These are phyloP conservation scores for Pao palembangensis DNA, from an alignment of 2,113 vertebrate species.

Conservation along the genomic window DNA sequence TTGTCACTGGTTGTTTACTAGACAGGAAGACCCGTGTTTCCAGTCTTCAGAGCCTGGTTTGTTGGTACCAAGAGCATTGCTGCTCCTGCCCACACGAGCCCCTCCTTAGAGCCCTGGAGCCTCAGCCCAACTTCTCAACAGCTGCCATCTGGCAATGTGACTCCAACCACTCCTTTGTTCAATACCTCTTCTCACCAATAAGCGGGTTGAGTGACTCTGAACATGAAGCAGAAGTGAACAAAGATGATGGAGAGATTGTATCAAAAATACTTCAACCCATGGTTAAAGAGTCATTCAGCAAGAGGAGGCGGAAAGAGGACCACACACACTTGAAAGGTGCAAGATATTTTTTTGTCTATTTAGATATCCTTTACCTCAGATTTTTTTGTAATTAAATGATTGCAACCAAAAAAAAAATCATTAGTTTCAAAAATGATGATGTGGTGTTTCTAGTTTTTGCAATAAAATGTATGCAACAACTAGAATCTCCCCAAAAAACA, in stretches of 20 bases:
- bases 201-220: slow-evolving; percentile 78
- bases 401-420: too few relatives aligned
- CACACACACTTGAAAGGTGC: slow-evolving; percentile 51
- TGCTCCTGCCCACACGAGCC: slow-evolving; percentile 84
- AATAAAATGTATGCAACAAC: too few relatives aligned
- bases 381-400: too few relatives aligned
- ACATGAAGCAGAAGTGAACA: slow-evolving; percentile 36
- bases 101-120: slow-evolving; percentile 78
- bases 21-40: slow-evolving; percentile 77
- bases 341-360: background rate
- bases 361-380: too few relatives aligned
- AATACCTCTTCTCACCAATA: slow-evolving; percentile 79
- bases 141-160: slow-evolving; percentile 86
- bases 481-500: too few relatives aligned
- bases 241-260: slow-evolving; percentile 4
- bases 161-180: slow-evolving; percentile 83
- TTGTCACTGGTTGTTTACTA: slow-evolving; percentile 30
- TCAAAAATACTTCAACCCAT: background rate
- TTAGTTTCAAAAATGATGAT: too few relatives aligned
- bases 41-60: slow-evolving; percentile 79
- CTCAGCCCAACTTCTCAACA: slow-evolving; percentile 75
- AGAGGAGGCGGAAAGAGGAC: slow-evolving; percentile 43
- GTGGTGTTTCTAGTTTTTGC: too few relatives aligned
- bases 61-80: slow-evolving; percentile 87
- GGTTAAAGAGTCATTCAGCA: slow-evolving; percentile 13